A percentile compares a stretch with the other conserved stretches of the same genome.
phyloP scores from a whole-genome alignment of 2,113 vertebrate species.

The Corynorhinus townsendii region DNA sequence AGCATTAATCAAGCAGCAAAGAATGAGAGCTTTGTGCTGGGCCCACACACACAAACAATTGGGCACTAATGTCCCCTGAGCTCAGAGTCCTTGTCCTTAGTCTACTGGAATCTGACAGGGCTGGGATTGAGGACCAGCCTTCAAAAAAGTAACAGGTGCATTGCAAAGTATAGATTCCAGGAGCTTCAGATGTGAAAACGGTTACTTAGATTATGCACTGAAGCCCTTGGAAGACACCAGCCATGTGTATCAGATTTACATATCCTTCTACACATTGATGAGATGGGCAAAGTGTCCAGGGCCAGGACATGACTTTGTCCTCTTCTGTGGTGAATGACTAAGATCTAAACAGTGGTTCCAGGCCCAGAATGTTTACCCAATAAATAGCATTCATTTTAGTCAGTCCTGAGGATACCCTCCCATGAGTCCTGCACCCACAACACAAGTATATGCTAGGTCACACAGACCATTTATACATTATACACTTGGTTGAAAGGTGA shows the following conservation, averaged over 20 bases:
- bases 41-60: background rate
- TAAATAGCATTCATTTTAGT: background rate
- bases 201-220: background rate
- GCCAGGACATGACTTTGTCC: background rate
- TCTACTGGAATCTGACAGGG: background rate
- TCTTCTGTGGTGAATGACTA: background rate
- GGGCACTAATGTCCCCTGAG: background rate
- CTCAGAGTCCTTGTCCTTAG: background rate
- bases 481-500: background rate
- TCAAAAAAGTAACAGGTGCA: background rate
- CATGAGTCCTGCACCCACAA: background rate
- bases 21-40: background rate
- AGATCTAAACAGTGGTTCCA: background rate
- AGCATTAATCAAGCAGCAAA: background rate
- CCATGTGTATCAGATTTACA: background rate
- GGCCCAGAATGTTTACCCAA: background rate
- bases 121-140: background rate
- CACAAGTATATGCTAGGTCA: no score
- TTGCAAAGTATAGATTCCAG: background rate
- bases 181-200: background rate
- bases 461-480: background rate
- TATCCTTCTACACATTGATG: background rate
- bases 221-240: background rate
- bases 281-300: background rate
- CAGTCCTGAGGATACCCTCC: background rate